Percentiles rank a stretch among this genome's conserved stretches.
Conservation (phyloP, 1,140 invertebrate genomes). For the Pseudomyrmex concolor region DNA sequence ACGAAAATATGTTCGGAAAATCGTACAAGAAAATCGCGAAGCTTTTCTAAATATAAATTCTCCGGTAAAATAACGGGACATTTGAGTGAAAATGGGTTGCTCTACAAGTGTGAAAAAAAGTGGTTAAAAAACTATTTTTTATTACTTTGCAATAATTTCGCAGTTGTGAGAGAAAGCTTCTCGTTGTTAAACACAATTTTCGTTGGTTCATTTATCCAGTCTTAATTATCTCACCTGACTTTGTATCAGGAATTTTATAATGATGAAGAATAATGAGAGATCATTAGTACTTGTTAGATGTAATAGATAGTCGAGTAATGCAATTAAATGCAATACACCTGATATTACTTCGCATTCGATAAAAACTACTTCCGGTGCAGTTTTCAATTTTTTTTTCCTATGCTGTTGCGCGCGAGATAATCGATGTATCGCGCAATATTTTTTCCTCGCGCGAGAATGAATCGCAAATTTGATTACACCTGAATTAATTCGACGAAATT, state of each 20-base stretch:
- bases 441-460: neutral
- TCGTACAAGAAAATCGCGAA: neutral
- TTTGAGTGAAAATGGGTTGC: too few relatives aligned
- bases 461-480: slow-evolving; percentile 4
- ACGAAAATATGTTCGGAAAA: neutral
- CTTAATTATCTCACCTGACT: slow-evolving; percentile 22
- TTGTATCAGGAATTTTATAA: slow-evolving; percentile 16
- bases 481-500: slow-evolving; percentile 32
- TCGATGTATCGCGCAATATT: too few relatives aligned
- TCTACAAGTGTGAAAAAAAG: too few relatives aligned
- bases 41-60: neutral
- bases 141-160: neutral
- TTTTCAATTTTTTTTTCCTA: slow-evolving; percentile 6
- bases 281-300: slow-evolving; percentile 28
- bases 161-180: neutral
- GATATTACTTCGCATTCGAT: neutral
- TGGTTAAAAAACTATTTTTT: too few relatives aligned
- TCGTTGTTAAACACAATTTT: too few relatives aligned
- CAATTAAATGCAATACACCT: slow-evolving; percentile 30
- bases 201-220: neutral
- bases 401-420: neutral
- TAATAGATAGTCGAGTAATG: slow-evolving; percentile 19
- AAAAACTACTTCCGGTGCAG: too few relatives aligned
- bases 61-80: neutral
- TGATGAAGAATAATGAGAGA: slow-evolving; percentile 18